phyloP scores from a whole-genome alignment of 2,113 vertebrate species.

The Ploceus nigricollis region DNA sequence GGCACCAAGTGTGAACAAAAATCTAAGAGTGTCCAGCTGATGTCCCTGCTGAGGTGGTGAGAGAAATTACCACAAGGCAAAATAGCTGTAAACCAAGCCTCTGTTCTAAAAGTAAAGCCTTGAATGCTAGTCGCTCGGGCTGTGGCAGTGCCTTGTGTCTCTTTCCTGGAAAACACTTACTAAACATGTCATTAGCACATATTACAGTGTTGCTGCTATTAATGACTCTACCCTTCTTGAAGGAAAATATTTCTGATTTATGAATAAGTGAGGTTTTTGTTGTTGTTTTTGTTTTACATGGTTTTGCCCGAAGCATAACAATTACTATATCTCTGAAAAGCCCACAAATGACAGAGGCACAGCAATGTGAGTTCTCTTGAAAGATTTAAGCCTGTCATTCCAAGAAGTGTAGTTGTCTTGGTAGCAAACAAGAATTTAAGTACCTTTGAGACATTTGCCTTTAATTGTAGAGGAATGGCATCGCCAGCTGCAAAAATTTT shows the following conservation, averaged over 20 bases:
- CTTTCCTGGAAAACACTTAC: background rate
- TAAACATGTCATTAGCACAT: background rate
- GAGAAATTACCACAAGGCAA: background rate
- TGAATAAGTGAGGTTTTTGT: background rate
- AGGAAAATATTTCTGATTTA: background rate
- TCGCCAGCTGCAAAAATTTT: background rate
- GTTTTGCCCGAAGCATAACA: background rate
- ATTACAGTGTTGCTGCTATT: background rate
- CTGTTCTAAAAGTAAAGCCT: background rate
- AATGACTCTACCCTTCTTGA: background rate
- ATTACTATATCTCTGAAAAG: background rate
- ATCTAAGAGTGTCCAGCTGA: background rate
- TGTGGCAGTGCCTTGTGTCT: background rate
- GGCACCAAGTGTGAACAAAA: background rate
- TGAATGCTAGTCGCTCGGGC: background rate
- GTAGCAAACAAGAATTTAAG: slow-evolving; percentile 13
- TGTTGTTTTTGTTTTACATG: background rate
- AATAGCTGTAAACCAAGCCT: background rate
- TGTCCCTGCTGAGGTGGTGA: background rate
- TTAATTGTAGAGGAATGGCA: slow-evolving; percentile 11
- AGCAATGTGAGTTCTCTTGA: background rate
- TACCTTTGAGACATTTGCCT: slow-evolving; percentile 7
- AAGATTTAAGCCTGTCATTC: background rate
- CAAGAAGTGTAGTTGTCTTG: background rate
- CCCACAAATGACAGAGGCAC: background rate